phyloP scores from a whole-genome alignment of 1,140 invertebrate species.

The Eupeodes corollae region DNA sequence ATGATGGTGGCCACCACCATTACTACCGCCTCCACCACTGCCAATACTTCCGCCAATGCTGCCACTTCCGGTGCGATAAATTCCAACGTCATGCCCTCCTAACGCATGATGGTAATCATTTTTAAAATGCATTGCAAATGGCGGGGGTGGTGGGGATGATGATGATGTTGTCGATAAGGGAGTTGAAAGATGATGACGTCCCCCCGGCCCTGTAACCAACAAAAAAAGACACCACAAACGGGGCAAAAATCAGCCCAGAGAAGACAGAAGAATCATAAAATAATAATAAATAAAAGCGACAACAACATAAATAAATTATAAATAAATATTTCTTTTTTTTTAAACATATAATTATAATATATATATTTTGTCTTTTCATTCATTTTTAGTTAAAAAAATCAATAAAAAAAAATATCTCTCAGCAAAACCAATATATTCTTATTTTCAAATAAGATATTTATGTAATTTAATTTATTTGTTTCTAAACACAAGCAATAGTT shows the following conservation, averaged over 20 bases:
- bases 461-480: slow-evolving; percentile 6
- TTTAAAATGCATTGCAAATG: slow-evolving; percentile 32
- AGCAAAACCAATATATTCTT: background rate
- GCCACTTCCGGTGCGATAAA: slow-evolving; percentile 23
- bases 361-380: background rate
- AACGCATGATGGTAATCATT: slow-evolving; percentile 20
- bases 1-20: slow-evolving; percentile 16
- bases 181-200: slow-evolving; percentile 23
- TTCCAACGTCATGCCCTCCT: slow-evolving; percentile 11
- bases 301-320: background rate
- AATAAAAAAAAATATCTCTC: background rate
- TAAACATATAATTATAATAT: background rate
- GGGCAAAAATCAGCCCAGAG: slow-evolving; percentile 38
- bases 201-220: slow-evolving; percentile 32
- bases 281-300: background rate
- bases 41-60: slow-evolving; percentile 12
- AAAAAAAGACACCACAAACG: slow-evolving; percentile 36
- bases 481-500: background rate
- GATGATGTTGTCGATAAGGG: slow-evolving; percentile 30
- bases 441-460: slow-evolving; percentile 17
- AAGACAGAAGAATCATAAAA: slow-evolving; percentile 1
- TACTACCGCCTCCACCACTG: slow-evolving; percentile 12
- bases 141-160: slow-evolving; percentile 30
- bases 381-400: background rate
- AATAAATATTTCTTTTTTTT: background rate